Evolutionary conservation across 1,140 invertebrate species (phyloP), one percentile per base, ranked within the genome.

Genomic region (Periplaneta americana): DNA sequence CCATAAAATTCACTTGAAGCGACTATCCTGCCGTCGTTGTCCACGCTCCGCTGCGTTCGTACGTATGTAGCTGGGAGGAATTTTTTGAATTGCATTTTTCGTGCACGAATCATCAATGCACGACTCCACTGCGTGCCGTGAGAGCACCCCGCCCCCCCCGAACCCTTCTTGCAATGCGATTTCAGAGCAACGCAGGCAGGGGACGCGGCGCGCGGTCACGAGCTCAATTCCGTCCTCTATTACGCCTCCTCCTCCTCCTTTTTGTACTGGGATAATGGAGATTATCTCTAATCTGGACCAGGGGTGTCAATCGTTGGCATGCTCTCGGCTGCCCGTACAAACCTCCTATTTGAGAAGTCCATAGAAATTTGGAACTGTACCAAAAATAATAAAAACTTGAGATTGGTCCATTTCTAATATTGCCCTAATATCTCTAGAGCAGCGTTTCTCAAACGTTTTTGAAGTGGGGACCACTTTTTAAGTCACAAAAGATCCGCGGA

Each of bases 21-120:
- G 34, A 34, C 75, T 35, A 76, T 76, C 75, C 75, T 15, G 32
- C 18, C 28, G 3, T 76, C 18, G 75, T 76, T 76, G 75, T 76
- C 75, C 31, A 76, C 75, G 75, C 75, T 76, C 31, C 15, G 75
- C 34, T 76, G 75, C 32, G 34, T 76, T 76, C 75, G 31, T n/a
- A 76, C 31, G 9, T 76, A 76, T 35, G 31, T 35, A 35, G 75
- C 75, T 76, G n/a, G 39, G n/a, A 48, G 39, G 39, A 48, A 48
- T 48, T 48, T 48, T 48, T 76, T 35, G 75, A 76, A 76, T 76
- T 76, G 75, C 75, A 76, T 76, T 76, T 76, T 76, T 76, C 75
- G 75, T 76, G 75, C 75, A 76, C 75, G 75, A 76, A 76, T 34
- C 75, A 15, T 76, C 32, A 76, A 22, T 76, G 75, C 75, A 76